These are phyloP conservation scores for Pithys albifrons DNA, from an alignment of 2,113 vertebrate species.

Conservation along the genomic window DNA sequence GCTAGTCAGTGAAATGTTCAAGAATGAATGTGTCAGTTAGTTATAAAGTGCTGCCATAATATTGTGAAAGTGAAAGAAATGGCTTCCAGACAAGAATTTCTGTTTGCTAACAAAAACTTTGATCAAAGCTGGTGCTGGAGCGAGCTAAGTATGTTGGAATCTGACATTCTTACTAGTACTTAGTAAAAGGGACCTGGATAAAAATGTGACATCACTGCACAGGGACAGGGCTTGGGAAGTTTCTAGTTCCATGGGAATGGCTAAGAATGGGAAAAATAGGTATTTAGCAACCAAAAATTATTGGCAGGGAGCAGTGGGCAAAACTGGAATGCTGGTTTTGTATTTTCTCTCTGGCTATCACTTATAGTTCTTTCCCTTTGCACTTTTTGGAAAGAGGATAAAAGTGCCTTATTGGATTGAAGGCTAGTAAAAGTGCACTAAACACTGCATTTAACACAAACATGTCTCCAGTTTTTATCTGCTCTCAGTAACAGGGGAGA, in stretches of 20 bases:
- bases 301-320: rapidly evolving
- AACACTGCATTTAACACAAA: background rate
- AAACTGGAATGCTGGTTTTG: background rate
- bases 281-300: background rate
- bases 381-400: background rate
- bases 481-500: background rate
- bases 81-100: background rate
- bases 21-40: background rate
- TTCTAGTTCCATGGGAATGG: background rate
- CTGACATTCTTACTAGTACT: background rate
- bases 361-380: background rate
- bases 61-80: background rate
- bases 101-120: background rate
- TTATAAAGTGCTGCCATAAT: background rate
- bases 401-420: background rate
- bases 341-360: background rate
- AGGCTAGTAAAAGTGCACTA: background rate
- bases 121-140: background rate
- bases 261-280: background rate
- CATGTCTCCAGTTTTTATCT: background rate
- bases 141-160: background rate
- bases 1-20: background rate
- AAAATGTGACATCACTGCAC: background rate
- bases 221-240: background rate
- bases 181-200: background rate